Percentiles rank a stretch among this genome's conserved stretches.
phyloP scores from a whole-genome alignment of 2,797 vertebrate genomes.

The Coluber constrictor region DNA sequence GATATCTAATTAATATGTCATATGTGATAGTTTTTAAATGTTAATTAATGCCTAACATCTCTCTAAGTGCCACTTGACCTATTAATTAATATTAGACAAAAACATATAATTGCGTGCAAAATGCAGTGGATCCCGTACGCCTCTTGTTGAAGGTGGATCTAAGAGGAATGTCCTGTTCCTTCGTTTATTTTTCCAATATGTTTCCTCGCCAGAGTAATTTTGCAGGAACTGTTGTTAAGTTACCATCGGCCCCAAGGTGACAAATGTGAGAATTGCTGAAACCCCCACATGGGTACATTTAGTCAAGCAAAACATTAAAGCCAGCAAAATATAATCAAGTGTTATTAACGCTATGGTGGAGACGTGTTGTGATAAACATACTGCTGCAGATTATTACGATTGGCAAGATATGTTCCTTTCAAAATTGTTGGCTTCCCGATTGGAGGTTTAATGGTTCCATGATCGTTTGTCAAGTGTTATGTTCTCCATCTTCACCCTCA shows the following conservation, averaged over 20 bases:
- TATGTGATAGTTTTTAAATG: slow-evolving; percentile 67
- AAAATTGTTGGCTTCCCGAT: neutral
- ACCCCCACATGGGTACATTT: neutral
- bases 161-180: slow-evolving; percentile 13
- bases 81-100: slow-evolving; percentile 67
- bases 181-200: neutral
- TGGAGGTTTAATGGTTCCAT: neutral
- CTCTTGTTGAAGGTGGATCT: slow-evolving; percentile 45
- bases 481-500: neutral
- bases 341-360: neutral
- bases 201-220: slow-evolving; percentile 7
- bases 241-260: neutral
- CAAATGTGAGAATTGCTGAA: neutral
- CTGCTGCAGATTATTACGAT: neutral
- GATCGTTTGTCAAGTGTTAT: neutral
- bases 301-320: neutral
- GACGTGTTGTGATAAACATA: neutral
- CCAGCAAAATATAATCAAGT: neutral
- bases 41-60: slow-evolving; percentile 70
- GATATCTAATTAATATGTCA: slow-evolving; percentile 69
- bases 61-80: slow-evolving; percentile 69
- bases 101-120: slow-evolving; percentile 64
- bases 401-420: neutral
- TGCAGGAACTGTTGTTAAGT: slow-evolving; percentile 1
- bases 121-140: slow-evolving; percentile 52